Evolutionary conservation across 2,888 invertebrate species (phyloP), one percentile per base, ranked within the genome.

Genomic region (Polia nebulosa): DNA sequence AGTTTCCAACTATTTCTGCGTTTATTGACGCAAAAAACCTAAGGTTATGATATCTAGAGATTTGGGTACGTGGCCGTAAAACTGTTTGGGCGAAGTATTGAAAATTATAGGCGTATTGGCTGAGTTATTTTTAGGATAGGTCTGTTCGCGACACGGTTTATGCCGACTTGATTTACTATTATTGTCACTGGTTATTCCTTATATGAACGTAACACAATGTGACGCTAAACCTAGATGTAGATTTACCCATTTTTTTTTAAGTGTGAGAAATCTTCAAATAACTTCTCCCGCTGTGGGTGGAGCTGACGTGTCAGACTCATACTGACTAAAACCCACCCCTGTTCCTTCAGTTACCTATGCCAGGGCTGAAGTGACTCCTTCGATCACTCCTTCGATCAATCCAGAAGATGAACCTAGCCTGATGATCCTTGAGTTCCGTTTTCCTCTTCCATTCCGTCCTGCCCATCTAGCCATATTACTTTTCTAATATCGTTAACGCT

Each of bases 21-120:
- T 82, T 75, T 82, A 83, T 76, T 59, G 72, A 65, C 83, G 72
- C 52, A 82, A 83, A 82, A 81, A 82, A 75, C 66, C 55, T 39
- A 53, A 68, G 69, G 69, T 73, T 58, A 76, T 59, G 64, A 36
- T 56, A 72, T 73, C 53, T 62, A 25, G 41, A 75, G 70, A 77
- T 77, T 80, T 66, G 53, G 64, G 44, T 63, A 56, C 41, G 67
- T 57, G 22, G 65, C 49, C 63, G 34, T 82, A 79, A 81, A 81
- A 74, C 25, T n/a, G 61, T 72, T 72, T 34, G 20, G 63, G 57
- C 34, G 34, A 59, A 60, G 52, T 55, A 72, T 82, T 76, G 69
- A 76, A 80, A 79, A 61, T 75, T 49, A 79, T 72, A 56, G 29
- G 41, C 58, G 36, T 59, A 72, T 68, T 65, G 39, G 17, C 11